Base-by-base conservation (phyloP, 23 tunicate genomes). In the Styela clava region DNA sequence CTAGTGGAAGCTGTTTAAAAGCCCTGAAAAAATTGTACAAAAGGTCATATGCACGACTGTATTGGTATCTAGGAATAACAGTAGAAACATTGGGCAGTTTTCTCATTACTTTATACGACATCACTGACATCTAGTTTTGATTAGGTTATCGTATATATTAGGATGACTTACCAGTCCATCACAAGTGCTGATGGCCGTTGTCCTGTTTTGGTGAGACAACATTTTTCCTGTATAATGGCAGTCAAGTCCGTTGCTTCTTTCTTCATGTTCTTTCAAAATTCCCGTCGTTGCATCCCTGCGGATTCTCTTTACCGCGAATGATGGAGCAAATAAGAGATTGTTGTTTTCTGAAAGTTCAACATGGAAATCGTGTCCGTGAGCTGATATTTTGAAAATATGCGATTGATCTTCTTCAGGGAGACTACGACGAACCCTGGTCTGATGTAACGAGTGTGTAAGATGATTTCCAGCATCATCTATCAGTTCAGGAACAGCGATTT, bases 161-260 rank as follows among this genome's bases (percentile, higher is more conserved):
- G n/a, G n/a, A n/a, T n/a, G n/a, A n/a, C n/a, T n/a, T 44, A 44
- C 56, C 56, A 44, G 56, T 23, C 83, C 85, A 76, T 2, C 33
- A 63, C 97, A 92, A 2, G 87, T 84, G 86, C 92, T 92, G 76
- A 92, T 74, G 0, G 91, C 92, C 1, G 67, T 79, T 23, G 64
- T 23, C 32, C 56, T 79, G 64, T 81, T 86, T 24, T 31, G 28
- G 79, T 92, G 97, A 2, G 97, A 92, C 72, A 79, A n/a, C 79
- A 92, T 30, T 2, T 82, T 68, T n/a, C 91, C 97, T 26, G 74
- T 79, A 56, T 81, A 92, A 67, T 92, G 97, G 63, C 97, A 92
- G 23, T 83, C 92, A 44, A 69, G 21, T 26, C 84, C 78, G n/a
- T 74, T 83, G 24, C 64, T 69, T 31, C 56, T 74, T 35, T 82